Conservation (phyloP, 2,888 invertebrate species). For the Temnothorax unifasciatus region DNA sequence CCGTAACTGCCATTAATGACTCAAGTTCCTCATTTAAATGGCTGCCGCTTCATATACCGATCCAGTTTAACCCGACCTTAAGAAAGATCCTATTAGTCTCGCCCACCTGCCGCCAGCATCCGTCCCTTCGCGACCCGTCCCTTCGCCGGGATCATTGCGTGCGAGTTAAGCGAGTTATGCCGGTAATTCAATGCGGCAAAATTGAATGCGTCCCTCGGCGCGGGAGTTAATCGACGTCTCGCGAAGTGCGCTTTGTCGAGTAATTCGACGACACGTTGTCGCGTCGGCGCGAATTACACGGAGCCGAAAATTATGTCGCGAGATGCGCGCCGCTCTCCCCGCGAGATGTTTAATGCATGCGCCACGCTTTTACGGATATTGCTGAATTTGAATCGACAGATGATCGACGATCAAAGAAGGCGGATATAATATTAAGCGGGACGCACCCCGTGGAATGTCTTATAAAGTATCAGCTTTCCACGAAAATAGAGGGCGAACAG, state of each 20-base stretch:
- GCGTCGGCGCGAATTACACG: conserved; percentile 33
- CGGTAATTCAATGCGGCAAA: conserved; percentile 60
- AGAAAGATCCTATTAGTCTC: conserved; percentile 77
- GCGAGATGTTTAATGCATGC: conserved; percentile 41
- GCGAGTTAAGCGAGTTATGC: conserved; percentile 71
- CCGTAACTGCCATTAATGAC: conserved; percentile 74
- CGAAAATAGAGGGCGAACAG: conserved; percentile 13
- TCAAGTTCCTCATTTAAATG: conserved; percentile 74
- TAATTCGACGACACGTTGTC: conserved; percentile 46
- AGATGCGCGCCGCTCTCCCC: neutral
- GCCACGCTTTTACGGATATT: conserved; percentile 2
- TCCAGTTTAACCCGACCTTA: conserved; percentile 71
- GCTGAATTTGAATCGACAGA: conserved; percentile 9
- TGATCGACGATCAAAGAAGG: conserved; percentile 42
- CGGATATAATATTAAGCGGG: conserved; percentile 22
- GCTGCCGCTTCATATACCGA: conserved; percentile 70
- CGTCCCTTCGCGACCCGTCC: conserved; percentile 43
- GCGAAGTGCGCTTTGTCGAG: conserved; percentile 58
- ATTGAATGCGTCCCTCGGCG: conserved; percentile 66
- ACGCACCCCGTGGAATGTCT: neutral
- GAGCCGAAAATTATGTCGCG: conserved; percentile 42
- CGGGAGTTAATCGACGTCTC: conserved; percentile 71
- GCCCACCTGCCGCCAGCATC: conserved; percentile 71
- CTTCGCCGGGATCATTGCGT: conserved; percentile 61
- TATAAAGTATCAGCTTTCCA: conserved; percentile 18